Evolutionary conservation across 2,888 invertebrate genomes (phyloP).

Genomic region (Eubasilissa splendida): DNA sequence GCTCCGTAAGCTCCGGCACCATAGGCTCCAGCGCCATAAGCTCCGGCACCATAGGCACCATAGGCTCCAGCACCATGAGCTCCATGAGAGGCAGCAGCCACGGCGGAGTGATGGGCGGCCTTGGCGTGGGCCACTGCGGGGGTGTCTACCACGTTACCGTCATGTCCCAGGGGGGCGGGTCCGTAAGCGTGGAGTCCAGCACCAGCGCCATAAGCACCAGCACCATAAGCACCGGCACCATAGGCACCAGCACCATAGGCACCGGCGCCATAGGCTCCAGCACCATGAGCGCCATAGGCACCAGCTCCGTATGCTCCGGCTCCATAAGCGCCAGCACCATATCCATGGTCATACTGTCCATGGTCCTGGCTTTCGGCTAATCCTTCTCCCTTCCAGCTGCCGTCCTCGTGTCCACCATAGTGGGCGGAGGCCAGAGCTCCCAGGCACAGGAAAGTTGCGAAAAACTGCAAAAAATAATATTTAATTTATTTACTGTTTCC

Average conservation of each 20-base stretch:
- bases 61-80: conserved; percentile 10
- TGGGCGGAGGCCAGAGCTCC: conserved; percentile 60
- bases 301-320: conserved; percentile 15
- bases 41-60: conserved; percentile 38
- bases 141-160: conserved; percentile 63
- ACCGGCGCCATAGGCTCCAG: neutral
- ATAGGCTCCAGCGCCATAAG: neutral
- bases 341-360: conserved; percentile 39
- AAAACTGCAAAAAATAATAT: conserved; percentile 11
- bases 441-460: conserved; percentile 46
- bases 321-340: neutral
- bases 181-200: conserved; percentile 11
- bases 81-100: conserved; percentile 32
- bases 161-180: conserved; percentile 61
- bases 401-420: conserved; percentile 33
- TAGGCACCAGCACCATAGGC: conserved; percentile 22
- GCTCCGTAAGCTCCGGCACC: neutral
- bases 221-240: neutral
- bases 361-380: conserved; percentile 49
- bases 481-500: no score
- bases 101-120: conserved; percentile 62
- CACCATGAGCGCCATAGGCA: neutral
- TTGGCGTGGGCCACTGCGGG: conserved; percentile 52
- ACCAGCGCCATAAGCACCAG: neutral
- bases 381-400: conserved; percentile 50